Conservation (phyloP, 2,113 vertebrate species). For the Nesogale talazaci region DNA sequence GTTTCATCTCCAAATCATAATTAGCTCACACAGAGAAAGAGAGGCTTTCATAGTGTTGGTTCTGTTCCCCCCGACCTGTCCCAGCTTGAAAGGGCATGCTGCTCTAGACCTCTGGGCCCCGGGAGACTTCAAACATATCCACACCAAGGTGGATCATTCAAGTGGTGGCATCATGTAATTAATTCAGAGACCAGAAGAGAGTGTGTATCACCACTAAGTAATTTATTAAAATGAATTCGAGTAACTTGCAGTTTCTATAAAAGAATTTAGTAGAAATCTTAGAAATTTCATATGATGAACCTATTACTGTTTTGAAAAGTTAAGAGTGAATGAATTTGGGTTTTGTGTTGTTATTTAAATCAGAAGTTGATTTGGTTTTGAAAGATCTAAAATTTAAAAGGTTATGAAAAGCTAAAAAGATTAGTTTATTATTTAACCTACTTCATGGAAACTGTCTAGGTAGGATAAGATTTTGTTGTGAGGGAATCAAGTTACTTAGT, state of each 20-base stretch:
- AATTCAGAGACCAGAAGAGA: not conserved
- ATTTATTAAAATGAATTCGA: not conserved
- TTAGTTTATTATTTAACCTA: slow-evolving; percentile 19
- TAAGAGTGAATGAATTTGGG: not conserved
- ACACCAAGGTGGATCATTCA: not conserved
- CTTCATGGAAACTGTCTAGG: slow-evolving; percentile 5
- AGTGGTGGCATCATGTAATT: not conserved
- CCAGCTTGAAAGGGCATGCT: not conserved
- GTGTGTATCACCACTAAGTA: not conserved
- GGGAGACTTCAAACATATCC: too few species aligned
- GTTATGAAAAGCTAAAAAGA: not conserved
- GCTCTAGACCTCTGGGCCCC: not conserved
- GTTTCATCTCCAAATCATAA: not conserved
- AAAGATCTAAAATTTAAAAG: not conserved
- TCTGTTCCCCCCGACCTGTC: not conserved
- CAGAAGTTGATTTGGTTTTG: slow-evolving; percentile 14
- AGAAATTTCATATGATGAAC: not conserved
- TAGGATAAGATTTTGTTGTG: not conserved
- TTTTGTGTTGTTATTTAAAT: not conserved
- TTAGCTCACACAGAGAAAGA: not conserved
- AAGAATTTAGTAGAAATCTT: not conserved
- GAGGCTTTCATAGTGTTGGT: not conserved
- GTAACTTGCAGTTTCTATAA: not conserved
- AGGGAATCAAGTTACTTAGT: slow-evolving; percentile 26
- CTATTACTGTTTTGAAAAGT: not conserved